Evolutionary conservation across 2,888 invertebrate genomes (phyloP).

Genomic region (Tetragonula carbonaria): DNA sequence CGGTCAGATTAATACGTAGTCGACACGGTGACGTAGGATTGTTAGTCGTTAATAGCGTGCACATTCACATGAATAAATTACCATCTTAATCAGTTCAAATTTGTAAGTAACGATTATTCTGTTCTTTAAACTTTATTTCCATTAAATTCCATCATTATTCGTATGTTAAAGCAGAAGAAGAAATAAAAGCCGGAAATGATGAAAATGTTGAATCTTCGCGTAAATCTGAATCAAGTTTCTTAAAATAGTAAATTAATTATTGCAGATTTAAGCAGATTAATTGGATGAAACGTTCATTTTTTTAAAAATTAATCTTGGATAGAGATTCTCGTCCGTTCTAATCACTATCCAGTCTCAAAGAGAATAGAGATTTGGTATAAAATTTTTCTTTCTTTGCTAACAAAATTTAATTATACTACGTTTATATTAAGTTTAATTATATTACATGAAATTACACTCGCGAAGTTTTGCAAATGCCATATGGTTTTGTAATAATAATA

Average conservation of each 20-base stretch:
- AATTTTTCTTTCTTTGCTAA: too few relatives aligned
- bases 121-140: not conserved
- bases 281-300: not conserved
- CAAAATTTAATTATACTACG: too few relatives aligned
- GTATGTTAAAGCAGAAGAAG: not conserved
- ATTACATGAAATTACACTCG: too few relatives aligned
- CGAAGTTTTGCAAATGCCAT: not conserved
- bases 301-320: not conserved
- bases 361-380: not conserved
- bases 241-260: not conserved
- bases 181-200: not conserved
- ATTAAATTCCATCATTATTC: not conserved
- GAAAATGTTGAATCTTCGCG: not conserved
- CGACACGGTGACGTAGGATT: constrained; percentile 43
- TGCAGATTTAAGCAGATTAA: not conserved
- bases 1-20: constrained; percentile 25
- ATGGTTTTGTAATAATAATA: not conserved
- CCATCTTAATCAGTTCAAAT: not conserved
- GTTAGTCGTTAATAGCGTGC: constrained; percentile 8
- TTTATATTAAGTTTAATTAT: too few relatives aligned
- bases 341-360: not conserved
- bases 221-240: not conserved
- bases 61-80: not conserved
- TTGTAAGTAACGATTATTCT: not conserved
- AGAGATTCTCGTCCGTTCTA: not conserved